Evolutionary conservation across 2,113 vertebrate species (phyloP), one percentile per base, ranked within the genome.

Genomic region (Himantopus leucocephalus): DNA sequence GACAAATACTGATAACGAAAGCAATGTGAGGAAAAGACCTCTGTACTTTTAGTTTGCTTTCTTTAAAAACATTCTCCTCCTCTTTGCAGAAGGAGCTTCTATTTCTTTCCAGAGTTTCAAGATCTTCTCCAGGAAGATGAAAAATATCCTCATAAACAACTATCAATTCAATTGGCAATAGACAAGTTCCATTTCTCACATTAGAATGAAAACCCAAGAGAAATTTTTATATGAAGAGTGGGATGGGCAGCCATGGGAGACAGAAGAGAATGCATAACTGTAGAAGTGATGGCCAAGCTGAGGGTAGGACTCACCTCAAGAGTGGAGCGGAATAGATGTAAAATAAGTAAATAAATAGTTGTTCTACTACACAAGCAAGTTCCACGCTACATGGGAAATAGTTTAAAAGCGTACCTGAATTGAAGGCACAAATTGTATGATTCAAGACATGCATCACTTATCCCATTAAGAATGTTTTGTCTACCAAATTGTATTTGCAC

Each of bases 261-360:
- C 5, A 16, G 50, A 39, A 68, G 9, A 68, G 35, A 68, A 71
- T 8, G 22, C 17, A 18, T 8, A 78, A 10, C 11, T 52, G 55
- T 60, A 43, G 45, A 90, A 73, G 37, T 5, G 5, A 59, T n/a
- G 84, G 64, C 56, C 55, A 71, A 72, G 52, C n/a, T 87, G 45
- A 62, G 24, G 39, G 34, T 48, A 66, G 64, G 29, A 50, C 21
- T 84, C 19, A 26, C 9, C 64, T 75, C 34, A 6, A 48, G 23
- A 84, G 12, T 1, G 7, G 48, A 81, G 24, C 1, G 1, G 60
- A 73, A 82, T 0, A 87, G 6, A 50, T 41, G 50, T 14, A 18
- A 52, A 81, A 47, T 1, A 59, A 22, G 18, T 1, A 37, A 73
- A 37, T 9, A 10, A 32, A 41, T 2, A 55, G 37, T 39, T 73